Conservation (phyloP, 2,797 vertebrate genomes). For the Pampus argenteus region DNA sequence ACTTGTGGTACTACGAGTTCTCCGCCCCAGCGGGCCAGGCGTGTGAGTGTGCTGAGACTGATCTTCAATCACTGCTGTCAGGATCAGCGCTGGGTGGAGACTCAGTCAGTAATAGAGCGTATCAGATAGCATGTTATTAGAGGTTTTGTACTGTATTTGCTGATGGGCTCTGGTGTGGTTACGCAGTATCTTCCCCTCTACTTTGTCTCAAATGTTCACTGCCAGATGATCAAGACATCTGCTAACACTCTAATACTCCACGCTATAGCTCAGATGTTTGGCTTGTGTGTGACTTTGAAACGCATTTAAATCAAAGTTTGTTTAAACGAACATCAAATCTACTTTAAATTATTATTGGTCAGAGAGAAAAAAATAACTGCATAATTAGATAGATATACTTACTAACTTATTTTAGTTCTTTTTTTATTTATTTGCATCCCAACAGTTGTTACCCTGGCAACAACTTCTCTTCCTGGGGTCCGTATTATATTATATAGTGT, state of each 20-base stretch:
- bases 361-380: background rate
- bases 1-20: slow-evolving; percentile 20
- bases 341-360: background rate
- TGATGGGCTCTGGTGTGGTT: slow-evolving; percentile 51
- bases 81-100: slow-evolving; percentile 64
- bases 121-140: slow-evolving; percentile 71
- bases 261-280: background rate
- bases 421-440: background rate
- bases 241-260: slow-evolving; percentile 9
- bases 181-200: slow-evolving; percentile 37
- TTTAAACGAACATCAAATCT: slow-evolving; percentile 4
- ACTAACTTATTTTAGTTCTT: background rate
- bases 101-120: slow-evolving; percentile 56
- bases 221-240: slow-evolving; percentile 58
- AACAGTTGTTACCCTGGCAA: background rate
- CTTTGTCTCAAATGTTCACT: slow-evolving; percentile 34
- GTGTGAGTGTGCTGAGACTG: slow-evolving; percentile 30
- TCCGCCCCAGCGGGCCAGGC: slow-evolving; percentile 6
- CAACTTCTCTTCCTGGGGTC: background rate
- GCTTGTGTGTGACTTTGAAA: background rate
- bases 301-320: background rate
- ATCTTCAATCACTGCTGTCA: slow-evolving; percentile 54
- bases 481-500: background rate
- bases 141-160: slow-evolving; percentile 60
- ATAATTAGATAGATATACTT: background rate